A percentile compares a stretch with the other conserved stretches of the same genome.
Conservation (phyloP, 2,888 invertebrate species). For the Lasioglossum zephyrum region DNA sequence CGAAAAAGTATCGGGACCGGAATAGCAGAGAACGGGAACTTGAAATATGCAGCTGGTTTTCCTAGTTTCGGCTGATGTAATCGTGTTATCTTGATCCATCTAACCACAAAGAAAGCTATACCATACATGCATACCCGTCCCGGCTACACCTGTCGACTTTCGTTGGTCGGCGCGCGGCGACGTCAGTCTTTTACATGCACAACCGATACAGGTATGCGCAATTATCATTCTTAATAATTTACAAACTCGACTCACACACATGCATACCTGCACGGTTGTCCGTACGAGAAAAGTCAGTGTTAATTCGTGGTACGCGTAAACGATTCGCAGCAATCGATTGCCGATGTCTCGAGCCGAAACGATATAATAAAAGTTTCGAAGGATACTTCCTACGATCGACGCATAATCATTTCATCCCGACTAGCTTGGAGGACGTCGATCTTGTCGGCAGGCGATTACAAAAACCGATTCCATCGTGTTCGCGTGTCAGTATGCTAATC, state of each 20-base stretch:
- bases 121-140: neutral
- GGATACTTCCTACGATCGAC: conserved; percentile 9
- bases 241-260: neutral
- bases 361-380: neutral
- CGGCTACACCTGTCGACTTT: conserved; percentile 41
- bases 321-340: neutral
- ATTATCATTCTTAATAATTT: conserved; percentile 3
- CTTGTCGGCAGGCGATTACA: conserved; percentile 7
- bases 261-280: neutral
- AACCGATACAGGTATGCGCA: neutral
- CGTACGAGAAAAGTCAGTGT: neutral
- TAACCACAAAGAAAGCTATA: neutral
- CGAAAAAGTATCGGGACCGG: neutral
- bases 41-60: conserved; percentile 34
- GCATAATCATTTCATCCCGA: conserved; percentile 3
- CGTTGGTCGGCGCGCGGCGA: neutral
- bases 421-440: conserved; percentile 3
- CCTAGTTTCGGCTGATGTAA: conserved; percentile 6
- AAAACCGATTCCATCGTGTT: conserved; percentile 18
- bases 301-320: neutral
- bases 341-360: neutral
- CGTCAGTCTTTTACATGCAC: neutral
- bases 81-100: conserved; percentile 36
- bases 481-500: conserved; percentile 19
- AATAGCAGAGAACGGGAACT: neutral